These are phyloP conservation scores for Liopterus haemorrhoidalis DNA, from an alignment of 2,888 invertebrate genomes.

Conservation along the genomic window DNA sequence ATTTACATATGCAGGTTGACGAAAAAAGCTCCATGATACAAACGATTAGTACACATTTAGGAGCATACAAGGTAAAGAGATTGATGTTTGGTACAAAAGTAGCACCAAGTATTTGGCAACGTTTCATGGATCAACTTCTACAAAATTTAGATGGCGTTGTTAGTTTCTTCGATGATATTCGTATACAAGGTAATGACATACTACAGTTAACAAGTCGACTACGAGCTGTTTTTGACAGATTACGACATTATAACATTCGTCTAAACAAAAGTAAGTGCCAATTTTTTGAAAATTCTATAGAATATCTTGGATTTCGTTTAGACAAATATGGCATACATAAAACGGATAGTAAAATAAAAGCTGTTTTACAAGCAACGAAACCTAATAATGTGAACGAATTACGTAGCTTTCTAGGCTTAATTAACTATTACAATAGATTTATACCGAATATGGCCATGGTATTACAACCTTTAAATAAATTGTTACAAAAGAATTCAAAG, in stretches of 20 bases:
- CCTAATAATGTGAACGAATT: slow-evolving; percentile 25
- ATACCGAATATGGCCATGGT: slow-evolving; percentile 18
- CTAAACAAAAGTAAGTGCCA: slow-evolving; percentile 27
- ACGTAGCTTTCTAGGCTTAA: slow-evolving; percentile 25
- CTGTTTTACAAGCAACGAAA: slow-evolving; percentile 16
- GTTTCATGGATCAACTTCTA: slow-evolving; percentile 33
- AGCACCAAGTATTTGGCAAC: slow-evolving; percentile 32
- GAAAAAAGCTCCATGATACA: slow-evolving; percentile 14
- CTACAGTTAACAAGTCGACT: slow-evolving; percentile 3
- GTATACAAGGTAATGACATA: slow-evolving; percentile 25
- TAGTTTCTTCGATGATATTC: slow-evolving; percentile 35
- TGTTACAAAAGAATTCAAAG: slow-evolving; percentile 12
- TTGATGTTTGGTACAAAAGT: slow-evolving; percentile 28
- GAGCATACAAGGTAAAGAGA: slow-evolving; percentile 13
- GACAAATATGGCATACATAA: slow-evolving; percentile 16
- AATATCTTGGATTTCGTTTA: slow-evolving; percentile 27
- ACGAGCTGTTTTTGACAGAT: slow-evolving; percentile 2
- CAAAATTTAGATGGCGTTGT: slow-evolving; percentile 29
- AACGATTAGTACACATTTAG: slow-evolving; percentile 20
- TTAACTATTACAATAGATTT: slow-evolving; percentile 26
- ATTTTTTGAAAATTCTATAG: slow-evolving; percentile 24
- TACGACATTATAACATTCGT: slow-evolving; percentile 19
- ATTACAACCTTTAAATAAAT: slow-evolving; percentile 8
- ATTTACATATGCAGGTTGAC: slow-evolving; percentile 21
- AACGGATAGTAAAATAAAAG: slow-evolving; percentile 22